phyloP scores from a whole-genome alignment of 2,113 vertebrate species.

The Zapornia atra region DNA sequence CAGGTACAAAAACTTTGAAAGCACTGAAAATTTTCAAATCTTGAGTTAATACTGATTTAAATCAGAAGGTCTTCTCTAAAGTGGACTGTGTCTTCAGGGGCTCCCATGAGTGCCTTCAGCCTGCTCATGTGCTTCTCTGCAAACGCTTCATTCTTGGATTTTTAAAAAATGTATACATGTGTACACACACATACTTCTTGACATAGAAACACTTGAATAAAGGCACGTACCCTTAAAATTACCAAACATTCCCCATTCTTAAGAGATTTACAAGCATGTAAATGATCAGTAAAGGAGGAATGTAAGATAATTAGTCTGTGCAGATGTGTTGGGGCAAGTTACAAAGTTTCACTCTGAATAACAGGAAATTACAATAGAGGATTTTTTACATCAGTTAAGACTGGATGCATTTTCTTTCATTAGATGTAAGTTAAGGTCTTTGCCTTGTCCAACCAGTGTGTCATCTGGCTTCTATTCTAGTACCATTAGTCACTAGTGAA shows the following conservation, averaged over 20 bases:
- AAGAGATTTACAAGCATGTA: not conserved
- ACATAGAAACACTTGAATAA: not conserved
- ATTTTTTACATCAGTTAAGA: not conserved
- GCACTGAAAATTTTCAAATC: not conserved
- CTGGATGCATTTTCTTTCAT: not conserved
- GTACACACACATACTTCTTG: accelerated
- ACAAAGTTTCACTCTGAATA: not conserved
- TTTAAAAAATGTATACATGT: not conserved
- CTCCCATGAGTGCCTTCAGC: not conserved
- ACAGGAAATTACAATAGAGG: not conserved
- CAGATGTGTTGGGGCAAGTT: not conserved
- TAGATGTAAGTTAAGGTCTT: not conserved
- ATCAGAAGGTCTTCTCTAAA: not conserved
- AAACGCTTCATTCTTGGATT: not conserved
- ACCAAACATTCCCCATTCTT: accelerated
- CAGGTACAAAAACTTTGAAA: not conserved
- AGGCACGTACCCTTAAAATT: not conserved
- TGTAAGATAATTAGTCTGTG: accelerated
- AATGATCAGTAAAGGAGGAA: not conserved
- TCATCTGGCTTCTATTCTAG: not conserved
- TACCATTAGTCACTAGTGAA: not conserved
- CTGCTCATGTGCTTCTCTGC: not conserved
- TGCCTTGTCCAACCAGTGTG: not conserved
- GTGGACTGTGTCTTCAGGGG: not conserved
- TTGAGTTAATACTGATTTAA: not conserved